Evolutionary conservation across 2,797 vertebrate genomes (phyloP).

Genomic region (Hemibagrus guttatus): DNA sequence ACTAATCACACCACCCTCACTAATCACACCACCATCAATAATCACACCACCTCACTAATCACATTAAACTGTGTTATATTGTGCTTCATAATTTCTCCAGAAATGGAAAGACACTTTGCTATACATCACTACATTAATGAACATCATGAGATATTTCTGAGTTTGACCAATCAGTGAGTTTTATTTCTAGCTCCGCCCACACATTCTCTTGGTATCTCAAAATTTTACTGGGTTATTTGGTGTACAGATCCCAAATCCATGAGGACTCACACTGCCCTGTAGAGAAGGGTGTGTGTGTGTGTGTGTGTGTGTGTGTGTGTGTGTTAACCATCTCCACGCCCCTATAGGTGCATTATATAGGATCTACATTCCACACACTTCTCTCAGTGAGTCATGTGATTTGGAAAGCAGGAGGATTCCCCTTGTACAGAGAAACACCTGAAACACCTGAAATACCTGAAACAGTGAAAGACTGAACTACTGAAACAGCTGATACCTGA

Average conservation of each 20-base stretch:
- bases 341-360: not conserved
- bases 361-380: constrained; percentile 6
- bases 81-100: not conserved
- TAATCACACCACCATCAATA: no score
- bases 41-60: no score
- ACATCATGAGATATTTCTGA: not conserved
- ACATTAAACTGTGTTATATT: not conserved
- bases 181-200: not conserved
- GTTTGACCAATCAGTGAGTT: not conserved
- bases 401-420: not conserved
- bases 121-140: not conserved
- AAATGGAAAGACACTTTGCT: not conserved
- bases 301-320: not conserved
- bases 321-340: not conserved
- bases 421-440: not conserved
- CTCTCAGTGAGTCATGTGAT: not conserved
- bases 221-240: not conserved
- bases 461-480: not conserved
- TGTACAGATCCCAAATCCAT: not conserved
- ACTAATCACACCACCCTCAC: no score
- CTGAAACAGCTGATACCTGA: no score
- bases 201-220: not conserved
- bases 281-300: not conserved
- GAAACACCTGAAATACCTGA: constrained; percentile 8
- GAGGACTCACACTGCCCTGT: not conserved